Base-by-base conservation (phyloP, 2,113 vertebrate genomes). In the Rhagologus leucostigma region DNA sequence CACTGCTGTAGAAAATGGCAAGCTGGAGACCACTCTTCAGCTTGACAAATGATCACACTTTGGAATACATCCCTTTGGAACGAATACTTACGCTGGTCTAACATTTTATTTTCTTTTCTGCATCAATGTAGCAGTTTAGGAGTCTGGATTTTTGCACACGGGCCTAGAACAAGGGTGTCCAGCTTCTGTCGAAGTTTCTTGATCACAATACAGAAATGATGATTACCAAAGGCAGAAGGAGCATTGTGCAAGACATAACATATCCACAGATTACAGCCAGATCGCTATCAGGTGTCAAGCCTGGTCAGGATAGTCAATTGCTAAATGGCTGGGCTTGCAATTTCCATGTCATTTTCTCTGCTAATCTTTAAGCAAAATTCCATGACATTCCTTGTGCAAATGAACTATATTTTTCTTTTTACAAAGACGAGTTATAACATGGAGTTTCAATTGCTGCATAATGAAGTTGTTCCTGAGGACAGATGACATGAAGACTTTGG, bases 301-400 rank as follows among this genome's bases (percentile, higher is more conserved):
- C 18, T 85, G 33, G 27, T 88, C 84, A 81, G 60, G 13, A 19
- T 71, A 62, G 14, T 19, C 26, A 82, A 39, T 56, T 71, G 20
- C 39, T 78, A 67, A 74, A 67, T 42, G 35, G 3, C 8, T 11
- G 3, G 17, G 15, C 56, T 83, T 77, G 59, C 13, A 80, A 50
- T 89, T 95, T 89, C 56, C 44, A 17, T 39, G 29, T 93, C 4
- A 50, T 74, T 22, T 80, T 90, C 37, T 89, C 49, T 64, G 50
- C 17, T 89, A 92, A 73, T 76, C 33, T 91, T 93, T 59, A 90
- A 91, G 84, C 26, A 92, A 94, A 87, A 84, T 57, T 75, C 62
- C 16, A 73, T 67, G 3, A 71, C 16, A 35, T 62, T 88, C 42
- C 47, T 89, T 88, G 27, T 49, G 23, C 47, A 79, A 90, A 93